Percentiles rank a stretch among this genome's conserved stretches.
Conservation (phyloP, 2,797 vertebrate genomes). For the Cossypha niveicapilla region DNA sequence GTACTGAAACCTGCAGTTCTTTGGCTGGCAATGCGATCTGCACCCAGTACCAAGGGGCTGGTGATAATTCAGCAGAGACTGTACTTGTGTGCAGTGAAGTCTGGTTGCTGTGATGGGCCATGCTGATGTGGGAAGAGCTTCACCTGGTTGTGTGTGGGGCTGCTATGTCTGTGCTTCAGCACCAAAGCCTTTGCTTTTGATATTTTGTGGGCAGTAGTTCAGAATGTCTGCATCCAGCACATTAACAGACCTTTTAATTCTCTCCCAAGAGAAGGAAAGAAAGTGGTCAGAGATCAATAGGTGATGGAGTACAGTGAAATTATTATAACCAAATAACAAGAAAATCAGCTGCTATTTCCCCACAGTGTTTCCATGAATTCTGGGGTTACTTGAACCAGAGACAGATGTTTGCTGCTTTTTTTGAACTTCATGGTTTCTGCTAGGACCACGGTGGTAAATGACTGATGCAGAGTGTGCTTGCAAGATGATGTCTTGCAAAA, state of each 20-base stretch:
- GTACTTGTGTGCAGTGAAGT: not conserved
- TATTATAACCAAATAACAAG: not conserved
- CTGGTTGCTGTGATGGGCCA: not conserved
- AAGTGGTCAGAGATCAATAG: not conserved
- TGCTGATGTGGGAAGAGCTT: not conserved
- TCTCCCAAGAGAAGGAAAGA: not conserved
- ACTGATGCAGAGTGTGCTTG: not conserved
- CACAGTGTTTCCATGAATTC: rapidly evolving
- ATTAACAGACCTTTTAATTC: not conserved
- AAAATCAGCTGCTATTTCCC: not conserved
- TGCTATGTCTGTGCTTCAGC: not conserved
- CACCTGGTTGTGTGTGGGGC: not conserved
- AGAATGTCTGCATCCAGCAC: not conserved
- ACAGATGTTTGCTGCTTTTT: not conserved
- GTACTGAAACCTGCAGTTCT: not conserved
- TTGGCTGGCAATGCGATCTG: not conserved
- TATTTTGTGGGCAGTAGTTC: not conserved
- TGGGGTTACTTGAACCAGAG: not conserved
- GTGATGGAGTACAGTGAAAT: not conserved
- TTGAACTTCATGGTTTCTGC: not conserved
- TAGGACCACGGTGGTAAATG: not conserved
- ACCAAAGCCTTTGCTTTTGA: not conserved
- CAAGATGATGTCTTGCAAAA: not conserved
- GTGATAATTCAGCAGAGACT: not conserved
- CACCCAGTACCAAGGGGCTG: not conserved